Percentiles rank a stretch among this genome's conserved stretches.
phyloP scores from a whole-genome alignment of 1,140 invertebrate genomes.

The Trichomalopsis sarcophagae region DNA sequence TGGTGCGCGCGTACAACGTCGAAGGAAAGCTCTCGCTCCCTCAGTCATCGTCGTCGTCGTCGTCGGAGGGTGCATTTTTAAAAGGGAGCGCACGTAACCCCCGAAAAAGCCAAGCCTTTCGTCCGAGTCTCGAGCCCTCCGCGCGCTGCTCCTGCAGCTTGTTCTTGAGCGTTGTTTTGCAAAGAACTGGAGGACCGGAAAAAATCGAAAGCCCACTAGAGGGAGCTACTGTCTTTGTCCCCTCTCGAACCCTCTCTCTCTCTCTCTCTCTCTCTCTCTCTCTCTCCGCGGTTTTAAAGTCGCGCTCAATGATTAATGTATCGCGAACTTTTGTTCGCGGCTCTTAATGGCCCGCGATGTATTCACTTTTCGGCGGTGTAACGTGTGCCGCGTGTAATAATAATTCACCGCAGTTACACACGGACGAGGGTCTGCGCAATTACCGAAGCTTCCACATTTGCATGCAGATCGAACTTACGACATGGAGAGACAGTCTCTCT shows the following conservation, averaged over 20 bases:
- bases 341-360: background rate
- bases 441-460: background rate
- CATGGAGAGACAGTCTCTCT: too few relatives aligned
- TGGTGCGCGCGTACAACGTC: conserved; percentile 3
- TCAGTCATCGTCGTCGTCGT: background rate
- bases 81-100: conserved; percentile 25
- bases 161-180: conserved; percentile 36
- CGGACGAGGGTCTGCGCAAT: background rate
- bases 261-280: background rate
- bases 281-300: background rate
- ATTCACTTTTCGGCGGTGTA: background rate
- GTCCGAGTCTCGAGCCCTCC: background rate
- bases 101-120: conserved; percentile 28
- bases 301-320: conserved; percentile 46
- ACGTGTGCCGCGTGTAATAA: background rate
- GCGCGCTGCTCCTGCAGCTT: background rate
- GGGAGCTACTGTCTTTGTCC: background rate
- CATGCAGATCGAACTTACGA: background rate
- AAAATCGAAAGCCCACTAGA: conserved; percentile 42
- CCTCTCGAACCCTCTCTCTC: too few relatives aligned
- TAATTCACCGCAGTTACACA: background rate
- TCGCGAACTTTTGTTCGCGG: conserved; percentile 40
- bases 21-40: conserved; percentile 10
- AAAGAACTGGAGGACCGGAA: conserved; percentile 26
- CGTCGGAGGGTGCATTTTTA: conserved; percentile 51